Evolutionary conservation across 2,888 invertebrate genomes (phyloP).

Genomic region (Pachydiplax longipennis): DNA sequence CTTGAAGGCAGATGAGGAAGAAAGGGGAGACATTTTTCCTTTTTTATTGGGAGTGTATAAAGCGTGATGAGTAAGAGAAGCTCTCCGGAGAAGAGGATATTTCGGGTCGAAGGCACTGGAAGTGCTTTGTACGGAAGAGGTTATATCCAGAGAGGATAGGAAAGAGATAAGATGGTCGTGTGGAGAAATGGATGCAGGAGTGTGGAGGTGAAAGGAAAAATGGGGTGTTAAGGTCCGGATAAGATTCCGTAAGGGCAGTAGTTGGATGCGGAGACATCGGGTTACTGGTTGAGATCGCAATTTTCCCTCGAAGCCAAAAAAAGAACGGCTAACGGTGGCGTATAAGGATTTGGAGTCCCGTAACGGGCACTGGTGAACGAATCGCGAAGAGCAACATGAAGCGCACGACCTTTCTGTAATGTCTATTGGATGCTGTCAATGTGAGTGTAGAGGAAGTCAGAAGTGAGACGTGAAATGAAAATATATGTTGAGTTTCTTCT

Average conservation of each 20-base stretch:
- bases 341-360: not conserved
- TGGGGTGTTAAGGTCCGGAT: conserved; percentile 3
- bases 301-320: not conserved
- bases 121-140: not conserved
- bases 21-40: not conserved
- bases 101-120: not conserved
- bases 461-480: no score
- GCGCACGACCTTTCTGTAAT: not conserved
- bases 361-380: not conserved
- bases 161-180: not conserved
- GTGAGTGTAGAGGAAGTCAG: no score
- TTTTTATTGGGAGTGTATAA: not conserved
- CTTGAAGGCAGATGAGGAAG: not conserved
- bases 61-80: not conserved
- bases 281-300: not conserved
- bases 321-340: not conserved
- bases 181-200: not conserved
- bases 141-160: not conserved
- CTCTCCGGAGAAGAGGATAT: not conserved
- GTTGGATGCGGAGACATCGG: not conserved
- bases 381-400: not conserved
- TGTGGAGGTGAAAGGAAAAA: conserved; percentile 19
- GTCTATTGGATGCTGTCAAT: no score
- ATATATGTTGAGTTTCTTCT: no score
- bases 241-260: not conserved